These are phyloP conservation scores for Plemyria rubiginata DNA, from an alignment of 2,888 invertebrate species.

Conservation along the genomic window DNA sequence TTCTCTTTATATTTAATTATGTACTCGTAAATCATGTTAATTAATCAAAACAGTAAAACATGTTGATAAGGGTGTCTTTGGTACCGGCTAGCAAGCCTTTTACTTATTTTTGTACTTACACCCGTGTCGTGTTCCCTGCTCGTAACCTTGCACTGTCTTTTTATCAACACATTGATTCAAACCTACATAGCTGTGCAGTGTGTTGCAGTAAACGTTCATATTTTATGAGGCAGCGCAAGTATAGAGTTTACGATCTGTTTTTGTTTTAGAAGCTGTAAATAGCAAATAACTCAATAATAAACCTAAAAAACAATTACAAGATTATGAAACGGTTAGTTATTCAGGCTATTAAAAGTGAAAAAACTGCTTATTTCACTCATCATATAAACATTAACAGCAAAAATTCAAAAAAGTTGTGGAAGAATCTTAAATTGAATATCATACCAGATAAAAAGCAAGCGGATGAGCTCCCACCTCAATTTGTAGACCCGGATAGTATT, in stretches of 20 bases:
- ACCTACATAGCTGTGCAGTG: constrained; percentile 50
- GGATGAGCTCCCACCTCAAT: too few relatives aligned
- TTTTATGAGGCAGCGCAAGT: constrained; percentile 24
- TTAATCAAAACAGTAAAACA: constrained; percentile 17
- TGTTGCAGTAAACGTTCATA: constrained; percentile 27
- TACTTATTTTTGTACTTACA: background rate
- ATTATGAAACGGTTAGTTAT: too few relatives aligned
- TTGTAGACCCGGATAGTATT: too few relatives aligned
- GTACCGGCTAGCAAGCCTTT: constrained; percentile 1
- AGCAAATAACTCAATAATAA: too few relatives aligned
- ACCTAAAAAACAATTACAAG: too few relatives aligned
- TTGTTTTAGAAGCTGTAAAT: background rate
- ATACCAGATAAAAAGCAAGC: too few relatives aligned
- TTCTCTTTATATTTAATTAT: constrained; percentile 14
- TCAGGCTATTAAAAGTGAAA: too few relatives aligned
- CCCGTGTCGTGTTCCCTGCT: constrained; percentile 26
- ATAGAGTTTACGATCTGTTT: constrained; percentile 2
- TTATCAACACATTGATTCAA: constrained; percentile 69
- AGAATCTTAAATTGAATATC: too few relatives aligned
- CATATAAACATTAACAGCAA: too few relatives aligned
- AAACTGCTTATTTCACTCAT: too few relatives aligned
- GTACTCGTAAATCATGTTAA: constrained; percentile 12
- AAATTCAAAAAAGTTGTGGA: too few relatives aligned
- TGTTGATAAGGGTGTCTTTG: constrained; percentile 5
- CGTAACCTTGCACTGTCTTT: constrained; percentile 42